phyloP scores from a whole-genome alignment of 2,113 vertebrate genomes.

The Bufo gargarizans region DNA sequence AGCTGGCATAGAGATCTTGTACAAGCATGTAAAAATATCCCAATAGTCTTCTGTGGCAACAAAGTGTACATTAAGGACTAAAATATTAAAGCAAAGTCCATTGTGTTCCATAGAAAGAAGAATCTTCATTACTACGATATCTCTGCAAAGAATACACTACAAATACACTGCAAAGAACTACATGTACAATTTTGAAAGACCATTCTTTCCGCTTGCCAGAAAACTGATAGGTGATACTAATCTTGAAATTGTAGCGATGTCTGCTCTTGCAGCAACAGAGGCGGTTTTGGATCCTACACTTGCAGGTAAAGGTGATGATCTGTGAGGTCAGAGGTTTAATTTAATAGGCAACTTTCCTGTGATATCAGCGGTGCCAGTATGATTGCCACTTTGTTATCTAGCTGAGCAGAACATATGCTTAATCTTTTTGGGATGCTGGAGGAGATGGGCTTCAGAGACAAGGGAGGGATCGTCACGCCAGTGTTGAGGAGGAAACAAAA shows the following conservation, averaged over 20 bases:
- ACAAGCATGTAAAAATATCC: conserved; percentile 98
- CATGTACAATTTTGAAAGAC: conserved; percentile 92
- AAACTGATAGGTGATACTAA: conserved; percentile 97
- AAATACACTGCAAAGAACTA: too few species aligned
- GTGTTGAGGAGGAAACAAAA: too few species aligned
- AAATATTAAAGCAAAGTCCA: conserved; percentile 98
- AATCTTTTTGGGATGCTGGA: conserved; percentile 81
- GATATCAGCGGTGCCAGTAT: conserved; percentile 81
- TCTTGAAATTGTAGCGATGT: conserved; percentile 98
- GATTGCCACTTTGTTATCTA: conserved; percentile 83
- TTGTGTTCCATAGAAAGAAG: conserved; percentile 99
- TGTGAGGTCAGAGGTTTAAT: conserved; percentile 90
- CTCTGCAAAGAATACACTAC: conserved; percentile 98
- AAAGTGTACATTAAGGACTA: conserved; percentile 99
- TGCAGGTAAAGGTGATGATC: conserved; percentile 97
- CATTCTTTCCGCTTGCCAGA: conserved; percentile 96
- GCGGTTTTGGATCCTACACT: conserved; percentile 94
- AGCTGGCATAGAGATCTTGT: conserved; percentile 99
- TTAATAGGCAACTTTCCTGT: conserved; percentile 90
- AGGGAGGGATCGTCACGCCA: too few species aligned
- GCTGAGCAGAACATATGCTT: conserved; percentile 82
- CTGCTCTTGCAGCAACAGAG: conserved; percentile 95
- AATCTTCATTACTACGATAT: conserved; percentile 99
- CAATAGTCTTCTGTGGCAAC: conserved; percentile 97
- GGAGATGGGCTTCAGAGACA: conserved; percentile 77